phyloP scores from a whole-genome alignment of 2,888 invertebrate genomes.

The Proisotoma minuta region DNA sequence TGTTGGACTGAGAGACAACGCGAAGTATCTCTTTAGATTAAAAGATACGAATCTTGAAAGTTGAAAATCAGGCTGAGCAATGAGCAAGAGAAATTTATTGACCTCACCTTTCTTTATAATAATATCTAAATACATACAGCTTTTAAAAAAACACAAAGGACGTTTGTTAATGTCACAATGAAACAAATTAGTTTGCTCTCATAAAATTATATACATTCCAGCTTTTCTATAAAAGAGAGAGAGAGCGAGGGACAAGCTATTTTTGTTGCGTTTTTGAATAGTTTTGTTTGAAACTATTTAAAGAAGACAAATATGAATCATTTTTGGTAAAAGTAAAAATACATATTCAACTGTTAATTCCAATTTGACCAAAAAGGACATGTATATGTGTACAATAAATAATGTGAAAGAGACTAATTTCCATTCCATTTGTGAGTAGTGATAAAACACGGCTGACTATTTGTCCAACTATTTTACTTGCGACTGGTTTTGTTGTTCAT shows the following conservation, averaged over 20 bases:
- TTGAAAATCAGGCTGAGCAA: constrained; percentile 43
- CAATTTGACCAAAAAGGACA: constrained; percentile 18
- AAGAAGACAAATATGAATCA: no score
- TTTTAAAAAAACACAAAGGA: no score
- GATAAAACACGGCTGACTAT: not conserved
- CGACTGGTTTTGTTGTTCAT: constrained; percentile 1
- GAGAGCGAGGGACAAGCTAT: no score
- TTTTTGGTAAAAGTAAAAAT: constrained; percentile 37
- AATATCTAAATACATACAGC: no score
- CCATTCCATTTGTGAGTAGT: constrained; percentile 5
- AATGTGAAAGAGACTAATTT: constrained; percentile 23
- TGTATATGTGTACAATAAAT: constrained; percentile 7
- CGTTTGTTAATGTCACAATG: no score
- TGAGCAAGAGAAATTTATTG: no score
- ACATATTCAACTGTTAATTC: constrained; percentile 32
- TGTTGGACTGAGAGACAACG: not conserved
- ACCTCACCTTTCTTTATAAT: no score
- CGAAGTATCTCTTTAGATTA: not conserved
- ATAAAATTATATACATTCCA: not conserved
- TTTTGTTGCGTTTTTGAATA: no score
- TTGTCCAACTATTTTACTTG: no score
- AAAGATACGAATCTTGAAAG: constrained; percentile 31
- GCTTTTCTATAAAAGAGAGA: not conserved
- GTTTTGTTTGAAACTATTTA: no score
- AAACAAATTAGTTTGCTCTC: no score